Conservation (phyloP, 2,797 vertebrate species). For the Rhinogobio ventralis region DNA sequence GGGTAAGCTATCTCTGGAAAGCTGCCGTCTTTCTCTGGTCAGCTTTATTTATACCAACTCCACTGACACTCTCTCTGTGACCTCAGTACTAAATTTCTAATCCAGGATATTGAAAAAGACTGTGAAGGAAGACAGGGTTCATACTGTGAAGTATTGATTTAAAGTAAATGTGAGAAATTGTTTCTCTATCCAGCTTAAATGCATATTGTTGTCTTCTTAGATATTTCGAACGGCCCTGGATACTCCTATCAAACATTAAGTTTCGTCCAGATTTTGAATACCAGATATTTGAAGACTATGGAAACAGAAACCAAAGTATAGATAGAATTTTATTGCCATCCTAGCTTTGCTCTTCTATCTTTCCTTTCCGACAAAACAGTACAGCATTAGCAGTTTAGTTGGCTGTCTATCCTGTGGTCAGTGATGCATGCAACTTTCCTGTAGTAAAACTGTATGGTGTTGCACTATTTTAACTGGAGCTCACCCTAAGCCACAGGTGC, state of each 20-base stretch:
- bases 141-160: neutral
- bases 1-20: slow-evolving; percentile 52
- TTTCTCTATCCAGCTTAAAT: neutral
- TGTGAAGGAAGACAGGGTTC: slow-evolving; percentile 7
- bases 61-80: slow-evolving; percentile 44
- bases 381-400: slow-evolving; percentile 60
- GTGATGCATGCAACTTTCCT: slow-evolving; percentile 66
- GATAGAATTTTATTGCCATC: slow-evolving; percentile 59
- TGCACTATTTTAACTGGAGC: slow-evolving; percentile 52
- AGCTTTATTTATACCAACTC: slow-evolving; percentile 48
- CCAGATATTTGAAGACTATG: neutral
- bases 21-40: slow-evolving; percentile 42
- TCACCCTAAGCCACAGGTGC: slow-evolving; percentile 50
- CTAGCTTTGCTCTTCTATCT: slow-evolving; percentile 68
- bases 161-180: neutral
- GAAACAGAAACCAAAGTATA: slow-evolving; percentile 7
- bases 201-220: neutral
- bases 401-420: slow-evolving; percentile 68
- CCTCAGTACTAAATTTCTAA: slow-evolving; percentile 29
- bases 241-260: neutral
- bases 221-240: neutral
- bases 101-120: slow-evolving; percentile 23
- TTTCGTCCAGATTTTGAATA: neutral
- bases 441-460: slow-evolving; percentile 64
- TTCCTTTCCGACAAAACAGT: slow-evolving; percentile 65